These are phyloP conservation scores for Lophochroa leadbeateri DNA, from an alignment of 2,113 vertebrate species.

Conservation along the genomic window DNA sequence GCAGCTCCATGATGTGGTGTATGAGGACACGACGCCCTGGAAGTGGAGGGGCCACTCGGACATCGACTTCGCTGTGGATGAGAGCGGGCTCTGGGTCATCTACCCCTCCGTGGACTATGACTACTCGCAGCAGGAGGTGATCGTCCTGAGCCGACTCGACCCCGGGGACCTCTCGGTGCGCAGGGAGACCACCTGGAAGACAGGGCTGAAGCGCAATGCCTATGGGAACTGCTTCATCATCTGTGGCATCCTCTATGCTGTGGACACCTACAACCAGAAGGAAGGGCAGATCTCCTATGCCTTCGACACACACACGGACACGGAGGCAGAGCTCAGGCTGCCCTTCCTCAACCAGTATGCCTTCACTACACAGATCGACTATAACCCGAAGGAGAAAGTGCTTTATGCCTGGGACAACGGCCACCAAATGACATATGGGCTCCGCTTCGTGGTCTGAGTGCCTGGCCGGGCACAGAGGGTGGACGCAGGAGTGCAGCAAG, in stretches of 20 bases:
- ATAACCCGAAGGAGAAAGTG: constrained; percentile 94
- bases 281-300: constrained; percentile 92
- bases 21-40: constrained; percentile 93
- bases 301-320: constrained; percentile 94
- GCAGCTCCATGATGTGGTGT: constrained; percentile 87
- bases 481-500: neutral
- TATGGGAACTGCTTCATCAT: constrained; percentile 98
- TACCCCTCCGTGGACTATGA: constrained; percentile 88
- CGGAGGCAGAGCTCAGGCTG: constrained; percentile 86
- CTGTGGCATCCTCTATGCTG: constrained; percentile 92
- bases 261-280: constrained; percentile 88
- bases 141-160: constrained; percentile 90
- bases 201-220: constrained; percentile 85
- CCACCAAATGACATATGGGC: constrained; percentile 89
- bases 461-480: neutral
- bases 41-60: constrained; percentile 97
- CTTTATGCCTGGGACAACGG: constrained; percentile 98
- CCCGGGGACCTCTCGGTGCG: constrained; percentile 88
- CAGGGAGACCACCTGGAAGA: constrained; percentile 93
- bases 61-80: constrained; percentile 96
- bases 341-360: constrained; percentile 88
- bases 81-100: constrained; percentile 97
- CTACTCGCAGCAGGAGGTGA: constrained; percentile 89
- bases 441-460: constrained; percentile 87
- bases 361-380: constrained; percentile 95